Evolutionary conservation across 2,888 invertebrate species (phyloP).

Genomic region (Cordilura impudica): DNA sequence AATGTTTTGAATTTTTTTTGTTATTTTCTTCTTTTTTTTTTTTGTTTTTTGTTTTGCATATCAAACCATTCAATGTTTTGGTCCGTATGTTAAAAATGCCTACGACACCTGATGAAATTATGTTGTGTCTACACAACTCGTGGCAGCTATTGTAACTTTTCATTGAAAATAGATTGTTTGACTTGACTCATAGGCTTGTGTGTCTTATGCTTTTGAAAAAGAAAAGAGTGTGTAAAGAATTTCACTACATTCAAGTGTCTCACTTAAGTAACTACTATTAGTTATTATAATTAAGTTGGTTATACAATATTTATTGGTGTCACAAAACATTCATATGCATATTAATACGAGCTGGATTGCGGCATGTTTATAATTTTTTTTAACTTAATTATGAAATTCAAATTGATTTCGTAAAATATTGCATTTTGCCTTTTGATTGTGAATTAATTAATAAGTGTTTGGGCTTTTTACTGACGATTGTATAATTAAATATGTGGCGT

Average conservation of each 20-base stretch:
- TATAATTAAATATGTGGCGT: constrained; percentile 39
- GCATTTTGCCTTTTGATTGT: constrained; percentile 5
- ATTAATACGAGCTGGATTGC: constrained; percentile 13
- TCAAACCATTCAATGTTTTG: neutral
- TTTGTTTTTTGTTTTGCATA: no score
- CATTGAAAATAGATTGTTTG: neutral
- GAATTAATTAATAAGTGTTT: constrained; percentile 2
- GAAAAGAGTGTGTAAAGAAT: constrained; percentile 33
- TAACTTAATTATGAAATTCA: constrained; percentile 36
- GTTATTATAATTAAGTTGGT: constrained; percentile 11
- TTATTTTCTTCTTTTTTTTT: no score
- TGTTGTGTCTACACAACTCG: neutral
- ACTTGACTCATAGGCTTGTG: neutral
- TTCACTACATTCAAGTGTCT: constrained; percentile 23
- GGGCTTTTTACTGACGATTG: constrained; percentile 13
- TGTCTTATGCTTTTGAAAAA: neutral
- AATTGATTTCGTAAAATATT: constrained; percentile 32
- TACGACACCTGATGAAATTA: neutral
- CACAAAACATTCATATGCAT: neutral
- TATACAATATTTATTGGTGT: constrained; percentile 47
- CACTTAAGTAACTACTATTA: no score
- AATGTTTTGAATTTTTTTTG: no score
- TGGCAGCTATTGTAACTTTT: neutral
- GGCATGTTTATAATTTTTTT: constrained; percentile 25
- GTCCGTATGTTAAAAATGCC: neutral